A percentile compares a stretch with the other conserved stretches of the same genome.
phyloP scores from a whole-genome alignment of 2,113 vertebrate species.

The Platysteira castanea region DNA sequence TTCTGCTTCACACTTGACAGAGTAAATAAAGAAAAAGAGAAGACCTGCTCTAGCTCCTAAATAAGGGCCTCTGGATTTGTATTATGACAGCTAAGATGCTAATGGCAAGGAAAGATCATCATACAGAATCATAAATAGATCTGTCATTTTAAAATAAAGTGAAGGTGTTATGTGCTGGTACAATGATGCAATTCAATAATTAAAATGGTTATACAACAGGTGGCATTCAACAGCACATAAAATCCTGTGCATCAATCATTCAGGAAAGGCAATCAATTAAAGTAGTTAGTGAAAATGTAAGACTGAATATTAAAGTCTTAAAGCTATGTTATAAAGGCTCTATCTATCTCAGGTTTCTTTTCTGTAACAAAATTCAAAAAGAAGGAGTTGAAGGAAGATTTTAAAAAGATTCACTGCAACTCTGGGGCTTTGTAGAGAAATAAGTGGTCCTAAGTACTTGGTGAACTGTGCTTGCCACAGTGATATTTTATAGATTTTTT shows the following conservation, averaged over 20 bases:
- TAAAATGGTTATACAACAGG: slow-evolving; percentile 65
- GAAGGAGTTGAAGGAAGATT: not conserved
- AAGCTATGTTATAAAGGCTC: not conserved
- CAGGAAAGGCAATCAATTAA: slow-evolving; percentile 58
- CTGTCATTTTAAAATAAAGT: slow-evolving; percentile 43
- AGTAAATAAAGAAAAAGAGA: not conserved
- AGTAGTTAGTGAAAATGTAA: slow-evolving; percentile 30
- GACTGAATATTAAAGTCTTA: not conserved
- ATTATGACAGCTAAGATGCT: not conserved
- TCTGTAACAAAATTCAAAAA: not conserved
- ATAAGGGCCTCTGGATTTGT: not conserved
- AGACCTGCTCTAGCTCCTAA: not conserved
- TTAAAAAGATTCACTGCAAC: not conserved
- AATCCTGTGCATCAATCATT: slow-evolving; percentile 52
- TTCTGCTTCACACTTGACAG: not conserved
- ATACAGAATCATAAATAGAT: slow-evolving; percentile 2
- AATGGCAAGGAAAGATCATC: not conserved
- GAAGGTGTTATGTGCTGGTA: slow-evolving; percentile 8
- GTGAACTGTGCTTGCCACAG: not conserved
- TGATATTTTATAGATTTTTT: not conserved
- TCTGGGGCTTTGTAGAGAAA: not conserved
- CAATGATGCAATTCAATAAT: slow-evolving; percentile 35
- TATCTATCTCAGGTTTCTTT: not conserved
- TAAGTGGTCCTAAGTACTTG: not conserved
- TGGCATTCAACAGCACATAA: slow-evolving; percentile 45